Percentiles rank a stretch among this genome's conserved stretches.
These are phyloP conservation scores for Parasteatoda tepidariorum DNA, from an alignment of 1,140 invertebrate genomes.

Conservation along the genomic window DNA sequence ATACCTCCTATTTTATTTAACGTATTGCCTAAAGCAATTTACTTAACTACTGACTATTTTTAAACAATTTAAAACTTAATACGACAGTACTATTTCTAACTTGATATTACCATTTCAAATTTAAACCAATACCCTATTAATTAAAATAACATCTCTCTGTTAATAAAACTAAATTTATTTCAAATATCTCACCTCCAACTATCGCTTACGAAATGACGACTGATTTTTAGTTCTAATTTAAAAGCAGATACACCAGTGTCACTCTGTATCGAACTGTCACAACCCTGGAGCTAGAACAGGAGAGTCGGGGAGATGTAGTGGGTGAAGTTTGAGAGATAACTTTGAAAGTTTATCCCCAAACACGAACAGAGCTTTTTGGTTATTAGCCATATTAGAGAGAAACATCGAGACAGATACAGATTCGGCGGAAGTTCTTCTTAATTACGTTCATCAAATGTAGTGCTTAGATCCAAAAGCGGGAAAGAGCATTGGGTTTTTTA, in stretches of 20 bases:
- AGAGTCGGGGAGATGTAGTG: neutral
- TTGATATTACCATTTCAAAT: no score
- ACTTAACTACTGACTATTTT: no score
- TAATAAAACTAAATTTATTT: neutral
- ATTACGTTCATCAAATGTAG: slow-evolving; percentile 50
- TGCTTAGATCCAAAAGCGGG: neutral
- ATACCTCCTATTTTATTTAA: no score
- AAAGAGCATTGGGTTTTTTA: slow-evolving; percentile 43
- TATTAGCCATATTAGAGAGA: slow-evolving; percentile 58
- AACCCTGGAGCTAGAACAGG: slow-evolving; percentile 12
- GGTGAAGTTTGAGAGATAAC: slow-evolving; percentile 49
- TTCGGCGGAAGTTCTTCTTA: slow-evolving; percentile 37
- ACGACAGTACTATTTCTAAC: no score
- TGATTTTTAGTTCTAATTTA: neutral
- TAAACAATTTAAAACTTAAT: no score
- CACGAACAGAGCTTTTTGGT: slow-evolving; percentile 46
- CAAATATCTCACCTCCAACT: neutral
- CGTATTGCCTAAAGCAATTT: no score
- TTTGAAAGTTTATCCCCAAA: slow-evolving; percentile 55
- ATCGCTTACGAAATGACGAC: neutral
- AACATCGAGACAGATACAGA: slow-evolving; percentile 41
- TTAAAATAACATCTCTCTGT: no score
- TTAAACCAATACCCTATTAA: no score
- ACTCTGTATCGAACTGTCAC: neutral
- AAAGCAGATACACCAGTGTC: slow-evolving; percentile 26